phyloP scores from a whole-genome alignment of 2,797 vertebrate species.

The Graptemys geographica region DNA sequence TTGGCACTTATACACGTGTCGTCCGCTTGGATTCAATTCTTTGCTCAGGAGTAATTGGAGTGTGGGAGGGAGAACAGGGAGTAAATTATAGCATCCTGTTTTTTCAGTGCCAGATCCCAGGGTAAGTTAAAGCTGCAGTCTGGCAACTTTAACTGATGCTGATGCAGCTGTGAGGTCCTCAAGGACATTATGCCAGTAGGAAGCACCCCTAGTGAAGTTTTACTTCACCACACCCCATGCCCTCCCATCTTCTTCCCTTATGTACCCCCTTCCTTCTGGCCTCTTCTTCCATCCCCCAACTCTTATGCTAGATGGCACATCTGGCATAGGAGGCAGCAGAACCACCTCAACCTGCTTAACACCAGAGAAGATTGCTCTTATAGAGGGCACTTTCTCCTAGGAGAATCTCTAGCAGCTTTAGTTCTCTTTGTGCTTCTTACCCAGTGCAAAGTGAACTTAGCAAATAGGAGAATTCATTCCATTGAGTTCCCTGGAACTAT shows the following conservation, averaged over 20 bases:
- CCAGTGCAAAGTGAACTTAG: neutral
- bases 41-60: neutral
- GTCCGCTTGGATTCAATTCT: neutral
- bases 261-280: neutral
- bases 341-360: neutral
- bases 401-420: neutral
- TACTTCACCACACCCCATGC: neutral
- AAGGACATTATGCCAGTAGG: too few species aligned
- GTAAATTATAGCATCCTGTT: too few species aligned
- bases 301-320: fast-evolving
- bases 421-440: neutral
- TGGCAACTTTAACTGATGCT: too few species aligned
- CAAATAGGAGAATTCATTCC: neutral
- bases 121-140: too few species aligned
- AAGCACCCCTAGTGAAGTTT: neutral
- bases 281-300: neutral
- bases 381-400: neutral
- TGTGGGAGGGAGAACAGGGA: neutral
- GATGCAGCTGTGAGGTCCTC: too few species aligned
- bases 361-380: neutral
- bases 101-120: too few species aligned
- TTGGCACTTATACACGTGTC: neutral
- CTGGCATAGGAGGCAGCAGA: neutral
- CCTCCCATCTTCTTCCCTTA: neutral
- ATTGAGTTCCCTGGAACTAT: neutral